These are phyloP conservation scores for Eremobia ochroleuca DNA, from an alignment of 2,888 invertebrate species.

Conservation along the genomic window DNA sequence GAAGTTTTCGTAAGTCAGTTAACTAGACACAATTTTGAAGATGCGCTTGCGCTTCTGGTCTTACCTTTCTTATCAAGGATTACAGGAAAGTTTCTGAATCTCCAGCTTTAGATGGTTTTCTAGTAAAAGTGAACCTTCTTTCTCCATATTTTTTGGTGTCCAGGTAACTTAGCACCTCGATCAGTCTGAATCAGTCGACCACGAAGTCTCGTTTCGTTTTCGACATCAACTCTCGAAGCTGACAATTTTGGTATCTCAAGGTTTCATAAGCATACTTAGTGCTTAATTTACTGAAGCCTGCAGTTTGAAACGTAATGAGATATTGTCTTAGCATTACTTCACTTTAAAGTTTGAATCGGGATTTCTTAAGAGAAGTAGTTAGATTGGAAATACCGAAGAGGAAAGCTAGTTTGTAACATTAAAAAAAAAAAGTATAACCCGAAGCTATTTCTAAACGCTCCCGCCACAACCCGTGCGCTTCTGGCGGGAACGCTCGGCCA, in stretches of 20 bases:
- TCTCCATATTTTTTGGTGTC: fast-evolving
- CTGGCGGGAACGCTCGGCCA: neutral
- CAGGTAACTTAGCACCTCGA: constrained; percentile 41
- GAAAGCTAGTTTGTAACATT: no score
- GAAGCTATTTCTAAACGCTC: neutral
- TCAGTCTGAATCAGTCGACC: constrained; percentile 44
- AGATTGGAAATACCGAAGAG: neutral
- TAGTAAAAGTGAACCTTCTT: constrained; percentile 33
- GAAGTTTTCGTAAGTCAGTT: no score
- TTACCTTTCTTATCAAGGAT: neutral
- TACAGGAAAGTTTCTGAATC: neutral
- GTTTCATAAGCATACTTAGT: constrained; percentile 56
- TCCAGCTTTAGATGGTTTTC: neutral
- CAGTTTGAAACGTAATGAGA: constrained; percentile 12
- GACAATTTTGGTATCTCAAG: constrained; percentile 27
- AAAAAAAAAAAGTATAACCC: neutral
- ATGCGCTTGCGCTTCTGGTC: neutral
- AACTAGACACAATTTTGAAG: neutral
- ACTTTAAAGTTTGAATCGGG: neutral
- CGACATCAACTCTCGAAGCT: constrained; percentile 47
- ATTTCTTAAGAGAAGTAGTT: neutral
- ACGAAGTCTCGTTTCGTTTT: constrained; percentile 56
- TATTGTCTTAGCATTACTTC: constrained; percentile 27
- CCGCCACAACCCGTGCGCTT: neutral
- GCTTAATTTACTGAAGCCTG: constrained; percentile 34